Conservation (phyloP, 2,888 invertebrate genomes). For the Copidosoma aretas region DNA sequence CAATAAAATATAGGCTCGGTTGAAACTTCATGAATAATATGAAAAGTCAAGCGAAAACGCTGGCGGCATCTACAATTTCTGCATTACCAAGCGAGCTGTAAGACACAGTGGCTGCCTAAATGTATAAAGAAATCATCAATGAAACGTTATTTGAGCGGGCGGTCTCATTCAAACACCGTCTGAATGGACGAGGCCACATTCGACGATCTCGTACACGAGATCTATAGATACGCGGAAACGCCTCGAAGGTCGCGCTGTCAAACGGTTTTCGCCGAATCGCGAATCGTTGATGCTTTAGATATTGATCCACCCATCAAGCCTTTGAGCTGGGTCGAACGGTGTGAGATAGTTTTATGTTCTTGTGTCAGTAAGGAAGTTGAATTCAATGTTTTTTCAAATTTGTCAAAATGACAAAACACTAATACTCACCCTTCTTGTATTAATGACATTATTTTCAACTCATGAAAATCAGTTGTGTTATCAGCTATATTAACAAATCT, state of each 20-base stretch:
- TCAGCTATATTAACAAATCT: too few species aligned
- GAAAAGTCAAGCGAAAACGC: too few species aligned
- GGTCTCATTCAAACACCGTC: constrained; percentile 23
- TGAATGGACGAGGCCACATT: constrained; percentile 28
- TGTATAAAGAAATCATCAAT: constrained; percentile 31
- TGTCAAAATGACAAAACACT: too few species aligned
- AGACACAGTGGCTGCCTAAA: constrained; percentile 3
- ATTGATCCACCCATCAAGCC: constrained; percentile 57
- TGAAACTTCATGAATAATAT: too few species aligned
- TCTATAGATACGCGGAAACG: not conserved
- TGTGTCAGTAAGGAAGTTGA: too few species aligned
- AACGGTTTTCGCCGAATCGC: not conserved
- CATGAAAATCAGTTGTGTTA: too few species aligned
- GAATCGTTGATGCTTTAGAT: constrained; percentile 73
- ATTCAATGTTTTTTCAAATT: too few species aligned
- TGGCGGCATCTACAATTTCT: not conserved
- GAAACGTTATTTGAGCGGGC: constrained; percentile 23
- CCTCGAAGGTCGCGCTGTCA: not conserved
- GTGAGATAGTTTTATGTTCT: not conserved
- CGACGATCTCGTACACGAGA: not conserved
- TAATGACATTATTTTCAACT: too few species aligned
- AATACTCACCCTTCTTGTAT: too few species aligned
- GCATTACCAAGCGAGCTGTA: not conserved
- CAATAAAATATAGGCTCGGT: too few species aligned
- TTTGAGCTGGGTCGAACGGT: not conserved